Evolutionary conservation across 2,113 vertebrate genomes (phyloP), one percentile per base, ranked within the genome.

Genomic region (Microtus ochrogaster): DNA sequence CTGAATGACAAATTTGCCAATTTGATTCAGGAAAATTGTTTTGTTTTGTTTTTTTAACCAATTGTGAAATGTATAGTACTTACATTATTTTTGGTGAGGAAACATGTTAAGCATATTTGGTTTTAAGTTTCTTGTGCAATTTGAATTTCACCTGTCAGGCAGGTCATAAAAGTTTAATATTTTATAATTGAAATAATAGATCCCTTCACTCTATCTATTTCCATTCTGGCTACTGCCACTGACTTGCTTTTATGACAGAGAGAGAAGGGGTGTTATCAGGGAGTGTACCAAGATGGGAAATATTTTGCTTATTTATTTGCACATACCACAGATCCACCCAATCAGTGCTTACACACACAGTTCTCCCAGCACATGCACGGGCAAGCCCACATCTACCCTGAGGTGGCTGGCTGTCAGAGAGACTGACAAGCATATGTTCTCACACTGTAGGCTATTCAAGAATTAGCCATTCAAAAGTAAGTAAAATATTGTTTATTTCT

Each of bases 131-230:
- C 72, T 81, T 7, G 3, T 28, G 14, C 11, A 41, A 73, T 81
- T 79, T 74, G 24, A 93, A 88, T 85, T 86, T 83, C 39, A 73
- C 26, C 39, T 68, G 28, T 95, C 4, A 3, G 21, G 24, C 36
- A 92, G n/a, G 72, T 55, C n/a, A 81, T 9, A 52, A 44, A 92
- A 28, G 1, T 65, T 93, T 76, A 96, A 55, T 63, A 63, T 90
- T 92, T 65, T 82, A 90, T 77, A 63, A 79, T 55, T 39, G 7
- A 77, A 33, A 73, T 22, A 4, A 30, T 49, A 65, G 2, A 12
- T 44, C 90, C 41, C 78, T 81, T 93, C 24, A 58, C 39, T 58
- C 41, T 5, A 36, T 73, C 5, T 76, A 11, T 85, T 93, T 90
- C 58, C 49, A 76, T 16, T 52, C 72, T 94, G 28, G 33, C 70